Conservation (phyloP, 2,797 vertebrate genomes). For the Phrynocephalus guinanensis region DNA sequence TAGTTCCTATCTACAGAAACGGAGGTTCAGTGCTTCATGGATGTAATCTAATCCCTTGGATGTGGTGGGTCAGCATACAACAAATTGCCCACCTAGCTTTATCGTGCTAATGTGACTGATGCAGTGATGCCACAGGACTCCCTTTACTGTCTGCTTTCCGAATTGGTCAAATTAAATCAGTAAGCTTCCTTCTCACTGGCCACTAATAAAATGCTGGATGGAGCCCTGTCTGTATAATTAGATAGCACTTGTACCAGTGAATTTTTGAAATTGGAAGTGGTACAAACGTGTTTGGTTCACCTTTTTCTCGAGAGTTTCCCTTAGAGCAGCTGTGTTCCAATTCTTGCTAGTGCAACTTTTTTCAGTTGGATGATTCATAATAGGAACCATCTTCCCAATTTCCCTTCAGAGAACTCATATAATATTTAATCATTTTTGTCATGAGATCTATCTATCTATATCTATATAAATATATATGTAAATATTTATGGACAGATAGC, state of each 20-base stretch:
- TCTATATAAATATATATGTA: too few relatives aligned
- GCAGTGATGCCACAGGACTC: background rate
- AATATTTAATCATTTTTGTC: background rate
- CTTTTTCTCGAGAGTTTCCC: background rate
- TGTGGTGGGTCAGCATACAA: background rate
- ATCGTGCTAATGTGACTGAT: background rate
- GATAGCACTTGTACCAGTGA: too few relatives aligned
- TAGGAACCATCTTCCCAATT: background rate
- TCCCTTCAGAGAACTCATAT: background rate
- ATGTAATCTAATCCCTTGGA: too few relatives aligned
- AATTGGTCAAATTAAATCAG: background rate
- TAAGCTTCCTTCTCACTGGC: background rate
- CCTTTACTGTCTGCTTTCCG: background rate
- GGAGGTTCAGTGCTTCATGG: too few relatives aligned
- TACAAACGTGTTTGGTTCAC: background rate
- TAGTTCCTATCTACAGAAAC: background rate
- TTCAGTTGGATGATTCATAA: background rate
- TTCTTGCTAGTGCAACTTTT: background rate
- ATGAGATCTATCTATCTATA: background rate
- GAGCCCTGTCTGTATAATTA: background rate
- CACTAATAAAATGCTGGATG: background rate
- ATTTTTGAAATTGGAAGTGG: background rate
- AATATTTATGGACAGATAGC: background rate
- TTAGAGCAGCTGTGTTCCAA: background rate
- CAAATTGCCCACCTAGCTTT: background rate